Evolutionary conservation across 1,140 invertebrate genomes (phyloP), one percentile per base, ranked within the genome.

Genomic region (Asobara japonica): DNA sequence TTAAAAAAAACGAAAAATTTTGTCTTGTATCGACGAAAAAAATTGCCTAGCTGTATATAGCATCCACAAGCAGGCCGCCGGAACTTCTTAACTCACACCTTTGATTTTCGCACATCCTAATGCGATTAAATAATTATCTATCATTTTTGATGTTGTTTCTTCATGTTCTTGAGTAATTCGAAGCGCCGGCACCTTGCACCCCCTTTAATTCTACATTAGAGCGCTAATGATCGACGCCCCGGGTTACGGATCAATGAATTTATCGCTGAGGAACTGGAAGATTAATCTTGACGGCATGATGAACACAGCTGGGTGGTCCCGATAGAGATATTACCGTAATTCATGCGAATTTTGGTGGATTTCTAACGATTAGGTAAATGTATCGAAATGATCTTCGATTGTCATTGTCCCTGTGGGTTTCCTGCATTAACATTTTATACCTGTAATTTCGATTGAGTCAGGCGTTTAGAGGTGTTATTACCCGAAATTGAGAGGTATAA

Each of bases 171-270:
- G 20, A 56, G 20, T 7, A 51, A 51, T 13, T 20, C n/a, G n/a
- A 51, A 51, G 45, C 7, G 20, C 45, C n/a, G 20, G 45, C 45
- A 51, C 18, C 18, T 51, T 51, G 45, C 18, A 20, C 2, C n/a
- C n/a, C n/a, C 6, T 56, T 56, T 56, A 56, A 56, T 56, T 25
- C 25, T 6, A 56, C 13, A 6, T 56, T 56, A 7, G 41, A 45
- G 22, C 25, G 13, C 20, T 56, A 56, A 56, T 56, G 51, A 56
- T 56, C 51, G 11, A 56, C 51, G 51, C 51, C 51, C 25, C 51
- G 51, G 51, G 51, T 25, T 25, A 56, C 18, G 51, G 22, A 56
- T 56, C 51, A 56, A 22, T 56, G 51, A 56, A 56, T 56, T 56
- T 56, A 56, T 56, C 22, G 51, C 22, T 56, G 1, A 56, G 51